A percentile compares a stretch with the other conserved stretches of the same genome.
Evolutionary conservation across 2,113 vertebrate species (phyloP).

Genomic region (Boleophthalmus pectinirostris): DNA sequence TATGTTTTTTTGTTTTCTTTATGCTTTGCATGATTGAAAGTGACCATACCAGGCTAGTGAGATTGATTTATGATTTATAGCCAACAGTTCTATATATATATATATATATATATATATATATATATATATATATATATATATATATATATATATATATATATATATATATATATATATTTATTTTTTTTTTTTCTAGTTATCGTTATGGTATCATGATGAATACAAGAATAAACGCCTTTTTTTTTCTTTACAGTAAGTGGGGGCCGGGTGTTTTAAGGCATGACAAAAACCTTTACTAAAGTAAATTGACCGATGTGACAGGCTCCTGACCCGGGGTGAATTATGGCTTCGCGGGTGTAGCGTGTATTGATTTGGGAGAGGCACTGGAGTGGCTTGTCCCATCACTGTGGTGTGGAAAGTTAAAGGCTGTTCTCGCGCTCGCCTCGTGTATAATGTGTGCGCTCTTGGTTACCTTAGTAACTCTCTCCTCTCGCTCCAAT

Average conservation of each 20-base stretch:
- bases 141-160: too few species aligned
- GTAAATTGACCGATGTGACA: background rate
- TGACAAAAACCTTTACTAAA: background rate
- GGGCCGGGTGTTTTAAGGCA: background rate
- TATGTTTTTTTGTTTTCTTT: background rate
- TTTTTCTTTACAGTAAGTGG: background rate
- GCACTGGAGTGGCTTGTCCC: conserved; percentile 4
- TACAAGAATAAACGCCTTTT: background rate
- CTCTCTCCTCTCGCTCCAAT: conserved; percentile 73
- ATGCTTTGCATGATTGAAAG: too few species aligned
- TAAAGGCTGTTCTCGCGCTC: conserved; percentile 48
- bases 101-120: too few species aligned
- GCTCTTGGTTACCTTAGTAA: conserved; percentile 82
- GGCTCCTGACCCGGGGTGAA: background rate
- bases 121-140: too few species aligned
- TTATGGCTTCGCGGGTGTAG: background rate
- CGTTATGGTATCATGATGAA: too few species aligned
- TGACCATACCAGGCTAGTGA: too few species aligned
- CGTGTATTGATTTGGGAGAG: background rate
- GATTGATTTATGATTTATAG: too few species aligned
- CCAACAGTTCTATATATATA: too few species aligned
- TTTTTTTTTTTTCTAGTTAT: too few species aligned
- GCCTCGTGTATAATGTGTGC: conserved; percentile 64
- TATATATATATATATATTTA: too few species aligned
- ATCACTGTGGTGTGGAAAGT: conserved; percentile 26